phyloP scores from a whole-genome alignment of 2,888 invertebrate species.

The Onchidella celtica region DNA sequence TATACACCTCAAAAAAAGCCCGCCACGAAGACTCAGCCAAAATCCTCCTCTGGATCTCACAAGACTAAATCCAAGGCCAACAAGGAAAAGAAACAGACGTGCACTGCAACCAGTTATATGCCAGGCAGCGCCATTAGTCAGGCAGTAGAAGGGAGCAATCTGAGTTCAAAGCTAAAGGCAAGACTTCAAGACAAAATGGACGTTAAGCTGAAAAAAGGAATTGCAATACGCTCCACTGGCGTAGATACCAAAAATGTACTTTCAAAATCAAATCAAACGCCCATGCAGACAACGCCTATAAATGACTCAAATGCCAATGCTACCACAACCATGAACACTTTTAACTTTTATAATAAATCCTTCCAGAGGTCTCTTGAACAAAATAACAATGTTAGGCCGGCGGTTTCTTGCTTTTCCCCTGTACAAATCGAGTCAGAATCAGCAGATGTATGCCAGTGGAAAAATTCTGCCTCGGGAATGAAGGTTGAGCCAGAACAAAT shows the following conservation, averaged over 20 bases:
- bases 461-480: constrained; percentile 7
- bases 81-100: constrained; percentile 19
- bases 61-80: constrained; percentile 13
- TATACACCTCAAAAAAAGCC: constrained; percentile 45
- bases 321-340: no score
- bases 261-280: constrained; percentile 25
- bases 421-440: not conserved
- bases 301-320: no score
- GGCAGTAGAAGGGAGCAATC: constrained; percentile 18
- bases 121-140: constrained; percentile 33
- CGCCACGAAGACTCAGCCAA: constrained; percentile 21
- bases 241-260: constrained; percentile 38
- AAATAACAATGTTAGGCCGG: constrained; percentile 7
- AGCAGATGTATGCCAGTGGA: not conserved
- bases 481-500: constrained; percentile 32
- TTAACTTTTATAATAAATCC: constrained; percentile 22
- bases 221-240: constrained; percentile 37
- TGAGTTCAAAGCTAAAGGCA: constrained; percentile 27
- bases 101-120: constrained; percentile 2
- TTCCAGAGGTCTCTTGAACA: not conserved
- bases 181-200: constrained; percentile 42
- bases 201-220: constrained; percentile 38
- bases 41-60: constrained; percentile 3
- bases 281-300: constrained; percentile 32
- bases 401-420: not conserved